Base-by-base conservation (phyloP, 2,797 vertebrate genomes). In the Hozukius guyotensis region DNA sequence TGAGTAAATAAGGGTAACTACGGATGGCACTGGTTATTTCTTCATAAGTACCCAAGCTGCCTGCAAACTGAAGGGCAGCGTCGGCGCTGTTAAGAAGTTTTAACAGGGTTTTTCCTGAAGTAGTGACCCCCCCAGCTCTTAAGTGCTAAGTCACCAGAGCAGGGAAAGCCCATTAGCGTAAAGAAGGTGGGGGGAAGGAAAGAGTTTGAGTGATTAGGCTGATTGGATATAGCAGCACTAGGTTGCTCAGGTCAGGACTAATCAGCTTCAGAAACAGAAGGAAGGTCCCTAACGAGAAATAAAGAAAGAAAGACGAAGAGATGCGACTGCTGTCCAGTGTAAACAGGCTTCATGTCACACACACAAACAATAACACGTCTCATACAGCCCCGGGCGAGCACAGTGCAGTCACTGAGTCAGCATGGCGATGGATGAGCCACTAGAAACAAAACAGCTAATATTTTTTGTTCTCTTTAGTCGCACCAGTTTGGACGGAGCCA, bases 131-230 rank as follows among this genome's bases (percentile, higher is more conserved):
- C 63, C 63, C 38, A 88, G 83, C 88, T 93, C 90, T 94, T 95
- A 95, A 95, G 91, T 94, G 94, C 93, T 94, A 95, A 95, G 92
- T 95, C 94, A 94, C 92, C 89, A 81, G 91, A 92, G 93, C 89
- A 93, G 90, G 93, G 92, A 95, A 96, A 96, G 95, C 95, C 95
- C 94, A 96, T 96, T 96, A 96, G 91, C 67, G 85, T 88, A 90
- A 92, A 93, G 91, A 93, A 93, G 91, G 84, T 89, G 89, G 87
- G 86, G 89, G 85, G 76, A n/a, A 76, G 92, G 91, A 87, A 90
- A 82, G 84, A 90, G 92, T 94, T 87, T 91, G 93, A 92, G 91
- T 93, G 93, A 95, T 95, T 95, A 95, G 89, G 86, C 93, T 95
- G 94, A 96, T 95, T 93, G 95, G 94, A 96, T 94, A 85, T 93